A percentile compares a stretch with the other conserved stretches of the same genome.
These are phyloP conservation scores for Tortrix viridana DNA, from an alignment of 2,888 invertebrate species.

Conservation along the genomic window DNA sequence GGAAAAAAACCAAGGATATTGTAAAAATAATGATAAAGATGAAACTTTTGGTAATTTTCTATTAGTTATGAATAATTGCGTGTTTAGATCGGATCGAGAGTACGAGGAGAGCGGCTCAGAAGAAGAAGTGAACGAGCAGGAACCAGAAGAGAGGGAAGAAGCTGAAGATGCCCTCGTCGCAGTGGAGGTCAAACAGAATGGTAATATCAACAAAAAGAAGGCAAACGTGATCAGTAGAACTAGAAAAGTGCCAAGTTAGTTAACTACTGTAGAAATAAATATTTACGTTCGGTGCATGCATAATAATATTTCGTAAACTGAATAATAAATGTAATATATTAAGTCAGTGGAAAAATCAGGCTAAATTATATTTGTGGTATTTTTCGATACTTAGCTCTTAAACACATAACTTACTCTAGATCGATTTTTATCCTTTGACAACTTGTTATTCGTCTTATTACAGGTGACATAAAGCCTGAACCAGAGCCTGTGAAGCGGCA, in stretches of 20 bases:
- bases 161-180: constrained; percentile 78
- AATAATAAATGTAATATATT: too few species aligned
- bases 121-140: constrained; percentile 87
- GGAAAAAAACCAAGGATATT: too few species aligned
- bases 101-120: constrained; percentile 88
- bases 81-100: constrained; percentile 86
- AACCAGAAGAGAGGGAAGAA: constrained; percentile 85
- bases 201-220: constrained; percentile 45
- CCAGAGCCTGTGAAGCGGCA: constrained; percentile 53
- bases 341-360: too few species aligned
- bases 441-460: background rate
- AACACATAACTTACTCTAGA: too few species aligned
- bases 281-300: too few species aligned
- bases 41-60: too few species aligned
- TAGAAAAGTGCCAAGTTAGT: background rate
- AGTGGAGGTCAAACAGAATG: constrained; percentile 71
- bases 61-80: background rate
- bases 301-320: too few species aligned
- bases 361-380: too few species aligned
- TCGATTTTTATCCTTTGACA: background rate
- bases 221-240: too few species aligned
- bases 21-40: background rate
- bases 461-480: constrained; percentile 72
- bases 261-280: too few species aligned
- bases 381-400: too few species aligned